Conservation (phyloP, 2,113 vertebrate genomes). For the Antechinus stuartii region DNA sequence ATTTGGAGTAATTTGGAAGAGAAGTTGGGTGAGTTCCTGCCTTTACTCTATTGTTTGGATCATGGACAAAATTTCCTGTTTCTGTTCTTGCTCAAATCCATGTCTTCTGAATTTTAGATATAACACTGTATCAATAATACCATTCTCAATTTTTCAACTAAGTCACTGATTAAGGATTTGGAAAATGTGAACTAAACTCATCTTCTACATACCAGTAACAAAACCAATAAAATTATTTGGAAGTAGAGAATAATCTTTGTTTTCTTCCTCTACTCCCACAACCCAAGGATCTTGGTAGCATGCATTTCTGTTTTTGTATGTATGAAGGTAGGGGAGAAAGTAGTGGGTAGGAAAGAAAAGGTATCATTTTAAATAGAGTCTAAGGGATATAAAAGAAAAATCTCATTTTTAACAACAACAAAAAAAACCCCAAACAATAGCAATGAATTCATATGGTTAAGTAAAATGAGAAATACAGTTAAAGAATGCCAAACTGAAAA, state of each 20-base stretch:
- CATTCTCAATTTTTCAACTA: not conserved
- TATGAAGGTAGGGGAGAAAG: not conserved
- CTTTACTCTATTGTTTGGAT: too few relatives aligned
- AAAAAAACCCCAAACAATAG: not conserved
- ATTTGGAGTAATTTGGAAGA: too few relatives aligned
- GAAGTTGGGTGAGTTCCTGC: too few relatives aligned
- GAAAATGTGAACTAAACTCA: not conserved
- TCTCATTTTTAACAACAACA: not conserved
- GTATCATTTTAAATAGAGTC: not conserved
- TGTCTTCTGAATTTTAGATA: not conserved
- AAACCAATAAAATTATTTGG: conserved; percentile 14
- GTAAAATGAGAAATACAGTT: not conserved
- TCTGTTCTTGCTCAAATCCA: not conserved
- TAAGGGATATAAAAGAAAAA: not conserved
- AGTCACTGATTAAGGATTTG: conserved; percentile 8
- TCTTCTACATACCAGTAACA: not conserved
- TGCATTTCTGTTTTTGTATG: not conserved
- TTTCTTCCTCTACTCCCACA: not conserved
- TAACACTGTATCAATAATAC: not conserved
- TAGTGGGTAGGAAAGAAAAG: not conserved
- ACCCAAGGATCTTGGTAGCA: conserved; percentile 53
- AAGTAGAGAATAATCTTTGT: conserved; percentile 17
- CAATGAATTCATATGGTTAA: not conserved
- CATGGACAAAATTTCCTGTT: too few relatives aligned
- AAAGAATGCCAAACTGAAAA: not conserved